phyloP scores from a whole-genome alignment of 2,888 invertebrate genomes.

The Escarpia spicata region DNA sequence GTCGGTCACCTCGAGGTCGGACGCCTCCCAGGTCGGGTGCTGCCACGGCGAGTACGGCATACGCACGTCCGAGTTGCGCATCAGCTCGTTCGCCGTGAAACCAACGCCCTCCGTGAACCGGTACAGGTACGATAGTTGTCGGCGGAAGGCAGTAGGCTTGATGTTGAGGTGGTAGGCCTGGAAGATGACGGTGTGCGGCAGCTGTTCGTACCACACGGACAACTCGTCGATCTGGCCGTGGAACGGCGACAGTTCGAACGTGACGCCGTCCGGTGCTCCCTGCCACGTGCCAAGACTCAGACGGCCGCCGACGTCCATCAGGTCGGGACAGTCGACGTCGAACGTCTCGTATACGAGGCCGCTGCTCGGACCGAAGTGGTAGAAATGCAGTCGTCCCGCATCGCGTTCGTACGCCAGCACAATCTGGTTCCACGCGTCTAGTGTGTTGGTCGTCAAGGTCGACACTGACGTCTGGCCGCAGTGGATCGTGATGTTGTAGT shows the following conservation, averaged over 20 bases:
- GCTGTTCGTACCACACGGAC: constrained; percentile 46
- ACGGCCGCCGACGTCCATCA: constrained; percentile 44
- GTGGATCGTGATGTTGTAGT: constrained; percentile 41
- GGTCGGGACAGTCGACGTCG: constrained; percentile 36
- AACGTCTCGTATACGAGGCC: constrained; percentile 43
- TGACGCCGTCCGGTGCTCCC: constrained; percentile 41
- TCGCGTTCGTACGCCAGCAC: constrained; percentile 43
- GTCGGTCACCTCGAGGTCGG: constrained; percentile 35
- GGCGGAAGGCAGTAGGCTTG: constrained; percentile 22
- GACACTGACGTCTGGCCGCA: constrained; percentile 38
- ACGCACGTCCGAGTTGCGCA: constrained; percentile 44
- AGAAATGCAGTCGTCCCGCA: constrained; percentile 42
- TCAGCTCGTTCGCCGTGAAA: constrained; percentile 43
- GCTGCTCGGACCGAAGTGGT: constrained; percentile 43
- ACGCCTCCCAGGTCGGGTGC: constrained; percentile 47
- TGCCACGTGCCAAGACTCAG: constrained; percentile 48
- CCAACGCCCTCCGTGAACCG: constrained; percentile 50
- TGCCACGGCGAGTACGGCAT: constrained; percentile 51
- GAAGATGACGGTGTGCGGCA: constrained; percentile 45
- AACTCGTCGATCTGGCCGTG: constrained; percentile 48
- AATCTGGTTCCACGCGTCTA: constrained; percentile 49
- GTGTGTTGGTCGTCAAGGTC: constrained; percentile 33
- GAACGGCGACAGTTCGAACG: constrained; percentile 35
- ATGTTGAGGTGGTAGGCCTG: constrained; percentile 48
- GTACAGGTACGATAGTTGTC: constrained; percentile 44